Percentiles rank a stretch among this genome's conserved stretches.
Evolutionary conservation across 1,140 invertebrate species (phyloP).

Genomic region (Trichonephila clavata): DNA sequence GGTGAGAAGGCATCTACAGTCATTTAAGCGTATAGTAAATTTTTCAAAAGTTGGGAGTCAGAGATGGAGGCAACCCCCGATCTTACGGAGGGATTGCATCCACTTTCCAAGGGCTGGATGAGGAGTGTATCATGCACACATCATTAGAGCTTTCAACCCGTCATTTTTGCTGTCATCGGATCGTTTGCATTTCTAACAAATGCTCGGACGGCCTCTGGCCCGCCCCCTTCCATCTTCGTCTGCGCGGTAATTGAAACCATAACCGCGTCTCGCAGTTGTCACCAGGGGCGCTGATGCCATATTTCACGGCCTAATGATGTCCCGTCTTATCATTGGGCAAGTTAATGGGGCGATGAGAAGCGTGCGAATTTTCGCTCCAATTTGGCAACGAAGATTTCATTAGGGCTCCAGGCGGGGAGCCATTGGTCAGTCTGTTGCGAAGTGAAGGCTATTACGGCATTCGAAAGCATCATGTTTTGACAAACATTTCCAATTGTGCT

Average conservation of each 20-base stretch:
- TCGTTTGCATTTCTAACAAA: slow-evolving; percentile 24
- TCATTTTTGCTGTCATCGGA: slow-evolving; percentile 2
- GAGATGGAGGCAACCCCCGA: not conserved
- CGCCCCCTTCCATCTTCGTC: not conserved
- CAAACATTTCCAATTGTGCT: no score
- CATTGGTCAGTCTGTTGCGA: no score
- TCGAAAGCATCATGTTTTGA: no score
- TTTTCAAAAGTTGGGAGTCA: no score
- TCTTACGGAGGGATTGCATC: not conserved
- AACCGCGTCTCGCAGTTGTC: not conserved
- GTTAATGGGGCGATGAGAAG: not conserved
- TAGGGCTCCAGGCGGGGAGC: not conserved
- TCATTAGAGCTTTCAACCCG: not conserved
- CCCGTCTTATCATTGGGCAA: not conserved
- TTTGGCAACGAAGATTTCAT: not conserved
- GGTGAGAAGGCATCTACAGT: no score
- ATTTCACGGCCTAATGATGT: slow-evolving; percentile 19
- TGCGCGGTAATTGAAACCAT: not conserved
- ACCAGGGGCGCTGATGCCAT: not conserved
- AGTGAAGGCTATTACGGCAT: no score
- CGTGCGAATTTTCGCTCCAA: not conserved
- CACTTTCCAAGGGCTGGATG: not conserved
- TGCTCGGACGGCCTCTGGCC: not conserved
- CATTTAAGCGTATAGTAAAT: no score
- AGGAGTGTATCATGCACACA: not conserved